These are phyloP conservation scores for Haemorhous mexicanus DNA, from an alignment of 2,113 vertebrate genomes.

Conservation along the genomic window DNA sequence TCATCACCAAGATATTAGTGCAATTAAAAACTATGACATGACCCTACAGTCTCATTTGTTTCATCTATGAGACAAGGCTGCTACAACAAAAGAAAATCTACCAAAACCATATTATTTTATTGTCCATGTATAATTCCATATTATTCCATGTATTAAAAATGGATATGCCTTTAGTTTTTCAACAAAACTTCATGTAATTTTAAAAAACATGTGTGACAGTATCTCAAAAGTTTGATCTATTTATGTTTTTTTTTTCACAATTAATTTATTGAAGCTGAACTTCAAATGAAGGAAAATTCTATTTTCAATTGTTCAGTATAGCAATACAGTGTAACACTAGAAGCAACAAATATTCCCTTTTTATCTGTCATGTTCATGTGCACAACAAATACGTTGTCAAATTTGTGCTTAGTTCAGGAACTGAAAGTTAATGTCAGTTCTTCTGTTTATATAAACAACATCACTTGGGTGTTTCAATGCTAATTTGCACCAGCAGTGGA, in stretches of 20 bases:
- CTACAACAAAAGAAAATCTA: neutral
- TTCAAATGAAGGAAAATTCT: neutral
- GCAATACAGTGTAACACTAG: neutral
- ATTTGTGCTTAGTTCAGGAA: neutral
- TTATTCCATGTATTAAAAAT: neutral
- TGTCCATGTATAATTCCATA: no score
- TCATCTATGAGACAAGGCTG: neutral
- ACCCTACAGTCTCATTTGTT: neutral
- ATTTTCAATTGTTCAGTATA: neutral
- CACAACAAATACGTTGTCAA: neutral
- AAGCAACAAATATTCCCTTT: neutral
- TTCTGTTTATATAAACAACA: neutral
- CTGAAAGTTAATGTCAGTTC: neutral
- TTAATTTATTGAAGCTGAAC: neutral
- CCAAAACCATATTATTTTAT: rapidly evolving
- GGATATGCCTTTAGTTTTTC: rapidly evolving
- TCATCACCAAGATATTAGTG: neutral
- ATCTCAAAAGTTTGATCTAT: neutral
- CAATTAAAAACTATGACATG: neutral
- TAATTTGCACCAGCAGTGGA: neutral
- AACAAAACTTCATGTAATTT: neutral
- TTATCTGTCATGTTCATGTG: neutral
- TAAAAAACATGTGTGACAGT: neutral
- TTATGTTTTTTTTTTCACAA: neutral
- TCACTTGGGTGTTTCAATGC: neutral